phyloP scores from a whole-genome alignment of 1,140 invertebrate genomes.

The Tigriopus japonicus region DNA sequence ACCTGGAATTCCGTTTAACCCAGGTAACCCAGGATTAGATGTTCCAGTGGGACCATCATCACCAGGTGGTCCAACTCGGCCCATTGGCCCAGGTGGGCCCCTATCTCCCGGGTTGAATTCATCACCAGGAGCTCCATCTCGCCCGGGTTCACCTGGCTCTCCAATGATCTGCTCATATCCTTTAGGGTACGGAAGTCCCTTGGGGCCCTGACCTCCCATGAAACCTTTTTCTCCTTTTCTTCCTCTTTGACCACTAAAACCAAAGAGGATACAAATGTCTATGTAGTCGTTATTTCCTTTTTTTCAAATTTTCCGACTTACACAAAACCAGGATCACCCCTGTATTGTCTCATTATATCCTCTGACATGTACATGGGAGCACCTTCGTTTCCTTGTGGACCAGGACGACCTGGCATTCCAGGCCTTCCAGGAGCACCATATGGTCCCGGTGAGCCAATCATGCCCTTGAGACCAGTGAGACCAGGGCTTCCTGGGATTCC shows the following conservation, averaged over 20 bases:
- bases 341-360: not conserved
- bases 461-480: constrained; percentile 31
- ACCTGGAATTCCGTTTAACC: not conserved
- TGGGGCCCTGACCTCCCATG: not conserved
- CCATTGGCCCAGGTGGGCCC: too few relatives aligned
- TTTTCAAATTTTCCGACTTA: not conserved
- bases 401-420: constrained; percentile 42
- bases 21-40: not conserved
- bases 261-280: not conserved
- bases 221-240: not conserved
- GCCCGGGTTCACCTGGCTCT: constrained; percentile 17
- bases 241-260: not conserved
- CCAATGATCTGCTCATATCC: constrained; percentile 20
- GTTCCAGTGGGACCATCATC: not conserved
- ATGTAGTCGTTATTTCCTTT: too few relatives aligned
- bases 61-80: not conserved
- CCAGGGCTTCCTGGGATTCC: constrained; percentile 39
- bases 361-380: not conserved
- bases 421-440: constrained; percentile 26
- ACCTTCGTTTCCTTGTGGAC: constrained; percentile 29
- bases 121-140: constrained; percentile 5
- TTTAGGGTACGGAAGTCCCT: constrained; percentile 8
- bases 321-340: not conserved
- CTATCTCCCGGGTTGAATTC: not conserved
- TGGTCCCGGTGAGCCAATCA: constrained; percentile 16